Evolutionary conservation across 2,888 invertebrate species (phyloP), one percentile per base, ranked within the genome.

Genomic region (Camptogramma bilineatum): DNA sequence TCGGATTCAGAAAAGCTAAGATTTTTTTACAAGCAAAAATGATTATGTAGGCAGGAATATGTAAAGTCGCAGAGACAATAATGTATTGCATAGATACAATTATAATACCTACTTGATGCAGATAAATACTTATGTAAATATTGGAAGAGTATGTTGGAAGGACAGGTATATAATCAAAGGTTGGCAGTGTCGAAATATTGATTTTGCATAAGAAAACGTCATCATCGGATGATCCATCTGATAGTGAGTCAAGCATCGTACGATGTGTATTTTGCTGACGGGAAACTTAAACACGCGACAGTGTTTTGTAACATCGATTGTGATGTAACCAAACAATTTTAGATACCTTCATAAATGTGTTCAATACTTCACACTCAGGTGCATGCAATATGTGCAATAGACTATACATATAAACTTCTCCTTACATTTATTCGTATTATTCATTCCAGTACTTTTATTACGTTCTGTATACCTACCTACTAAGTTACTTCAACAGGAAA

Each of bases 201-300:
- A 46, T 64, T 54, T 55, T 50, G 39, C 17, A 34, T 59, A 52
- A 56, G 42, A 61, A 51, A 47, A 28, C 54, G 58, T 53, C 57
- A 57, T 44, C 52, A 62, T 62, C 52, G 61, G 47, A 58, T 51
- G 65, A 62, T 62, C 58, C 31, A 7, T 24, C 39, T 46, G 42
- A 54, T 52, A 52, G 8, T 66, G 66, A 66, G 55, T 66, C 66
- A 62, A 19, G 47, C n/a, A 62, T 66, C 62, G 51, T 62, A 66
- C 62, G 66, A 62, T 66, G 66, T 66, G 51, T 65, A 61, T 66
- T 66, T 66, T 59, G 66, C 66, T 66, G 66, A 66, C 61, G 47
- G 50, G 19, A 62, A 62, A 60, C 52, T 59, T 47, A 60, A 66
- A 66, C 66, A 67, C 50, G 52, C 63, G 46, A 66, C 51, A 28